Percentiles rank a stretch among this genome's conserved stretches.
Evolutionary conservation across 1,140 invertebrate genomes (phyloP).

Genomic region (Drosophila littoralis): DNA sequence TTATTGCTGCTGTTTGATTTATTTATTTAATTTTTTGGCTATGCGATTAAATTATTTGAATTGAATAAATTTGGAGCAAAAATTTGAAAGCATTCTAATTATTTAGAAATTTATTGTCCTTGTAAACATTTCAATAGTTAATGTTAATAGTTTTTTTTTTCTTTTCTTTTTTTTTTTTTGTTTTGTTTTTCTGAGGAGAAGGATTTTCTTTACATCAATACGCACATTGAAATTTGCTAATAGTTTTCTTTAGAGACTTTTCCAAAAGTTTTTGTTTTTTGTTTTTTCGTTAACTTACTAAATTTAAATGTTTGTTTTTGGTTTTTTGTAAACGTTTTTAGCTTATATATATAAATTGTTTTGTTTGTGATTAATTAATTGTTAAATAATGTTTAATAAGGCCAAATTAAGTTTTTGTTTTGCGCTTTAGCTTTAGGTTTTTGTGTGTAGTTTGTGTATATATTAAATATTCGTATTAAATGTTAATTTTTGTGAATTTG

Average conservation of each 20-base stretch:
- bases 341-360: slow-evolving; percentile 42
- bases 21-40: slow-evolving; percentile 19
- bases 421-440: slow-evolving; percentile 46
- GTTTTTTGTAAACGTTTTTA: slow-evolving; percentile 38
- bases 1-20: slow-evolving; percentile 1
- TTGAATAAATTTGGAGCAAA: slow-evolving; percentile 46
- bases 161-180: slow-evolving; percentile 29
- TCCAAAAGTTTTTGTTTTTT: slow-evolving; percentile 57
- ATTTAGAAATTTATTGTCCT: slow-evolving; percentile 79
- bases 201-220: slow-evolving; percentile 58
- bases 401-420: slow-evolving; percentile 78
- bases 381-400: slow-evolving; percentile 82
- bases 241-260: slow-evolving; percentile 70
- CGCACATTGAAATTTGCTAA: slow-evolving; percentile 75
- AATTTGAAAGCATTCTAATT: slow-evolving; percentile 69
- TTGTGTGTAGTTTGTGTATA: slow-evolving; percentile 22
- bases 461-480: slow-evolving; percentile 58
- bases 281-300: slow-evolving; percentile 19
- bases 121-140: slow-evolving; percentile 75
- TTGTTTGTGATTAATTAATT: slow-evolving; percentile 42
- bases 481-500: slow-evolving; percentile 40
- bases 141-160: slow-evolving; percentile 55
- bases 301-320: slow-evolving; percentile 36
- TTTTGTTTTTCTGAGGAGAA: slow-evolving; percentile 15
- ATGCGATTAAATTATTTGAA: slow-evolving; percentile 52